Evolutionary conservation across 2,797 vertebrate genomes (phyloP).

Genomic region (Acipenser oxyrinchus): DNA sequence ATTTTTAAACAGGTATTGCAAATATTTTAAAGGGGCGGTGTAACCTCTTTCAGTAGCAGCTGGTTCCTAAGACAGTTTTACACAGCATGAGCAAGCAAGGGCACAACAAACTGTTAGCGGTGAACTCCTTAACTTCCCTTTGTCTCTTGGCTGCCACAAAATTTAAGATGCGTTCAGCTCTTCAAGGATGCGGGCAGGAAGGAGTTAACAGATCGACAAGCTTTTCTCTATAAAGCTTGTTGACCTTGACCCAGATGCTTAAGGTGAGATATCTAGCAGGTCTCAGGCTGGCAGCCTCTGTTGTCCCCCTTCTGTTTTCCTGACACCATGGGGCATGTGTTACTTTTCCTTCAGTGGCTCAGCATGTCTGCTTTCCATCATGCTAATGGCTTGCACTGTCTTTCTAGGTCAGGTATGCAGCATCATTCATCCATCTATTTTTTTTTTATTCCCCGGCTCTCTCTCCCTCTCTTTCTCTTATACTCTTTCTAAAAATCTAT

Average conservation of each 20-base stretch:
- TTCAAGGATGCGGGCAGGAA: constrained; percentile 12
- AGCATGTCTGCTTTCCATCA: constrained; percentile 46
- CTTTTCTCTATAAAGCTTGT: constrained; percentile 53
- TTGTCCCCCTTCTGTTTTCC: constrained; percentile 35
- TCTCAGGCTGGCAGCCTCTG: constrained; percentile 35
- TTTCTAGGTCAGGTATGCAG: constrained; percentile 48
- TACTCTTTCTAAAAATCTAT: constrained; percentile 68
- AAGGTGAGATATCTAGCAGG: constrained; percentile 48
- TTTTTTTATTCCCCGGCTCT: constrained; percentile 27
- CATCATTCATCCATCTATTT: constrained; percentile 40
- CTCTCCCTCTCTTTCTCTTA: constrained; percentile 38
- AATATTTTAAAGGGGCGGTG: no score
- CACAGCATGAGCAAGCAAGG: no score
- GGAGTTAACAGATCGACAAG: constrained; percentile 29
- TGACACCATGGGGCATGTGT: constrained; percentile 29
- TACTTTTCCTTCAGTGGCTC: constrained; percentile 46
- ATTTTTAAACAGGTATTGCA: no score
- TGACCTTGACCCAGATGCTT: constrained; percentile 71
- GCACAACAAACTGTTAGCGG: no score
- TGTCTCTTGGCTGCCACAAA: neutral
- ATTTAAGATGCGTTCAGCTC: neutral
- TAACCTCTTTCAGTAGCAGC: no score
- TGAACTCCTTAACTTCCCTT: no score
- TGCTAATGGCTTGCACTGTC: constrained; percentile 46
- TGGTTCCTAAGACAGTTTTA: no score